Conservation (phyloP, 2,888 invertebrate species). For the Chrysodeixis includens region DNA sequence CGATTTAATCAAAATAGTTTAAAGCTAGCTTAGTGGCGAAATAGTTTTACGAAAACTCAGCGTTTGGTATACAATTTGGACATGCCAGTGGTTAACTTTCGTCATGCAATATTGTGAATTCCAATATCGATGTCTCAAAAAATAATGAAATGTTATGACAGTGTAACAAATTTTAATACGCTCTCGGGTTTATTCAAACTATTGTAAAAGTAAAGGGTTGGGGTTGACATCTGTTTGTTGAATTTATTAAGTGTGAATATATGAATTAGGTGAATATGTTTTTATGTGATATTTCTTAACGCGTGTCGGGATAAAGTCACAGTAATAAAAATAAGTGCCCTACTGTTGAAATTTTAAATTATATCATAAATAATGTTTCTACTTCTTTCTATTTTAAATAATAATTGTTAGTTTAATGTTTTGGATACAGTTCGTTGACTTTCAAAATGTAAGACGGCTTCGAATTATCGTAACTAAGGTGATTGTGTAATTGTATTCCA, state of each 20-base stretch:
- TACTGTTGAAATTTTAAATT: slow-evolving; percentile 7
- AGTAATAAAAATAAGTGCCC: background rate
- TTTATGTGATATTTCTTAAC: background rate
- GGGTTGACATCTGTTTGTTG: slow-evolving; percentile 17
- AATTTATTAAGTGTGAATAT: slow-evolving; percentile 15
- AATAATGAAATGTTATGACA: slow-evolving; percentile 27
- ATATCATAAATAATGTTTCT: slow-evolving; percentile 3
- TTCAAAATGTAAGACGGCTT: slow-evolving; percentile 1
- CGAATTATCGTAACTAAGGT: background rate
- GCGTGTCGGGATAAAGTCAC: background rate
- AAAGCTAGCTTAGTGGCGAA: slow-evolving; percentile 59
- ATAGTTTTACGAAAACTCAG: slow-evolving; percentile 63
- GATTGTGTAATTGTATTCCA: background rate
- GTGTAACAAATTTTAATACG: slow-evolving; percentile 31
- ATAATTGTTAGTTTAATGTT: background rate
- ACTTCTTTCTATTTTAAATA: background rate
- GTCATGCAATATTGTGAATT: slow-evolving; percentile 61
- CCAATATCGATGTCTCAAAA: slow-evolving; percentile 53
- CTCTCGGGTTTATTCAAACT: background rate
- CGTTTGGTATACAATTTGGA: slow-evolving; percentile 60
- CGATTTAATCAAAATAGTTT: slow-evolving; percentile 52
- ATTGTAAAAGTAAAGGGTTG: background rate
- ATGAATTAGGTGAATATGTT: slow-evolving; percentile 4
- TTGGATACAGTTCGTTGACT: slow-evolving; percentile 4
- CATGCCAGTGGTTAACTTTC: slow-evolving; percentile 70